phyloP scores from a whole-genome alignment of 2,888 invertebrate genomes.

The Coenonympha glycerion region DNA sequence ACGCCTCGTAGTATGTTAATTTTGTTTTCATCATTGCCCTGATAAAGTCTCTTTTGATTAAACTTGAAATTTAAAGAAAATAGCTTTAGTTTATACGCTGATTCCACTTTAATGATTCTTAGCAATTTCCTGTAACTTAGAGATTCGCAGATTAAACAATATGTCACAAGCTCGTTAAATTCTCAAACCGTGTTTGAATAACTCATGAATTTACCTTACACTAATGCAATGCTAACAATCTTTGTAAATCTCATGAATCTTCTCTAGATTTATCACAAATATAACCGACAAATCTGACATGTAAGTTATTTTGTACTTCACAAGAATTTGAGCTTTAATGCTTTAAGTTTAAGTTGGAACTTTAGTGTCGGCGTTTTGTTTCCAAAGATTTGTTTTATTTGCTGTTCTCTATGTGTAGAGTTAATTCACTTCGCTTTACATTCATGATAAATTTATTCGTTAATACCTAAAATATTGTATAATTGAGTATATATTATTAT shows the following conservation, averaged over 20 bases:
- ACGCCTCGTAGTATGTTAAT: background rate
- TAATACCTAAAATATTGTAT: background rate
- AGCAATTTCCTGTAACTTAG: too few relatives aligned
- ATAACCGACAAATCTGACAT: conserved; percentile 15
- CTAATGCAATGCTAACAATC: conserved; percentile 9
- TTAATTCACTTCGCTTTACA: conserved; percentile 16
- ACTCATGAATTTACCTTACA: conserved; percentile 6
- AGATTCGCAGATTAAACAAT: too few relatives aligned
- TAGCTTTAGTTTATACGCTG: too few relatives aligned
- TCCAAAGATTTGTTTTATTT: conserved; percentile 10
- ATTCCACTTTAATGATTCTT: too few relatives aligned
- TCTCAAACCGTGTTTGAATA: conserved; percentile 1
- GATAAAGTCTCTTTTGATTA: background rate
- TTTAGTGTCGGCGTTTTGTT: background rate
- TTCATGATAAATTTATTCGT: conserved; percentile 8
- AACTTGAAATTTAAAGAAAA: background rate
- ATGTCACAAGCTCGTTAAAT: background rate
- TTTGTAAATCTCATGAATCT: conserved; percentile 19
- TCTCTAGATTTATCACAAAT: conserved; percentile 19
- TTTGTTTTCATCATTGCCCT: background rate
- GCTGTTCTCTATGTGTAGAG: conserved; percentile 13
- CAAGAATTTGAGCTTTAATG: conserved; percentile 11
- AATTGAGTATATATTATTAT: too few relatives aligned
- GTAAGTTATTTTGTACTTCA: background rate
- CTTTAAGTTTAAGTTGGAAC: background rate